Conservation (phyloP, 2,888 invertebrate genomes). For the Polydrusus cervinus region DNA sequence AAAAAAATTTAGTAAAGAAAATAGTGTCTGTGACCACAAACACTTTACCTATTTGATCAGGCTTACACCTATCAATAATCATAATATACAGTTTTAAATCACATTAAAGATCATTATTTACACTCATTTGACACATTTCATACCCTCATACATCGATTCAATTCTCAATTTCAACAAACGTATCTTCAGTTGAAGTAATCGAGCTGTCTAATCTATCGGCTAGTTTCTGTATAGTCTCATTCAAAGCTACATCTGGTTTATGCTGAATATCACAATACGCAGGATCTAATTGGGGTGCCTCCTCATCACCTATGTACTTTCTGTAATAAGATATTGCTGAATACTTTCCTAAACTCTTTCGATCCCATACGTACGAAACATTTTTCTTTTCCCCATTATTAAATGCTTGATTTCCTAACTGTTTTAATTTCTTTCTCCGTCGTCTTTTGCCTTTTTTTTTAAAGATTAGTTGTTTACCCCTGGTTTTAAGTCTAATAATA, state of each 20-base stretch:
- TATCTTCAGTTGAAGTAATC: no score
- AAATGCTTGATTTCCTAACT: background rate
- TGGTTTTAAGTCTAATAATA: background rate
- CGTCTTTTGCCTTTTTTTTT: background rate
- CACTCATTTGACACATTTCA: background rate
- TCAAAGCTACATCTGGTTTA: constrained; percentile 14
- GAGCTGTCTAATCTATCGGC: constrained; percentile 4
- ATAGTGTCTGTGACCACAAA: no score
- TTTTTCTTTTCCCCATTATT: background rate
- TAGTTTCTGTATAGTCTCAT: constrained; percentile 28
- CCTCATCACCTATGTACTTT: background rate
- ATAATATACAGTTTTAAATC: no score
- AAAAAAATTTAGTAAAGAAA: no score
- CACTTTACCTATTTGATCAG: no score
- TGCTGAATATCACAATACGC: constrained; percentile 1
- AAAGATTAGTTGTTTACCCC: background rate
- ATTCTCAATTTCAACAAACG: no score
- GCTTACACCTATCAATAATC: no score
- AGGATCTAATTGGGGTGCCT: background rate
- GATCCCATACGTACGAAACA: constrained; percentile 12
- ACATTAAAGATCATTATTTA: no score
- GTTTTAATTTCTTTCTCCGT: background rate
- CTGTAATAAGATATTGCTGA: constrained; percentile 21
- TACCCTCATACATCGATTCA: no score
- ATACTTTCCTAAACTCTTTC: constrained; percentile 23